Base-by-base conservation (phyloP, 2,797 vertebrate genomes). In the Tachyglossus aculeatus region DNA sequence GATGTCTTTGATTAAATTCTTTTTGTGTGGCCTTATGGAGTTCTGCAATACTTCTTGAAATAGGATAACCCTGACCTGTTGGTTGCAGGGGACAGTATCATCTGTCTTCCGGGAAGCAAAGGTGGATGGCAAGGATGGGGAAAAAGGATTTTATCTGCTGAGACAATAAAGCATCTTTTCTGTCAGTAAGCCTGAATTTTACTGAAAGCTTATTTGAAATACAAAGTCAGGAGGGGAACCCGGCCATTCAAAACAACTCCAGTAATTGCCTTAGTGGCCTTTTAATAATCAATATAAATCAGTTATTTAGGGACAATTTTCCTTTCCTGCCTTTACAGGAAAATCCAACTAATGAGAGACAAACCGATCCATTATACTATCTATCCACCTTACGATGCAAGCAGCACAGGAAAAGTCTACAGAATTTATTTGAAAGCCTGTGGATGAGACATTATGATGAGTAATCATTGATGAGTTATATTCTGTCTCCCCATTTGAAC, bases 371-470 rank as follows among this genome's bases (percentile, higher is more conserved):
- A 40, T 39, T 40, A 38, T 25, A 51, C 27, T 31, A 70, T 25
- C 39, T 69, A 70, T 47, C 64, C 27, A 39, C 56, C 16, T 70
- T 71, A 51, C 55, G 54, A 70, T 73, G 43, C 69, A 62, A 77
- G 67, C 64, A 71, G 19, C 27, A 34, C 33, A 48, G 15, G 36
- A 31, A 69, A 75, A 71, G 65, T 74, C n/a, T n/a, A n/a, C n/a
- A n/a, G n/a, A n/a, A 77, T 72, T 74, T 79, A 39, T 74, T 86
- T 59, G 32, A 18, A 65, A 77, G 21, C 18, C 33, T 64, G 29
- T 58, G 37, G 45, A 54, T 64, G 64, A 55, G 19, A 9, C 32
- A 64, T 72, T 77, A 64, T 70, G 47, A 37, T 43, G 67, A 67
- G 24, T 65, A 72, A 79, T 61, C 69, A 64, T 67, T 55, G 32